These are phyloP conservation scores for Melanerpes aurifrons DNA, from an alignment of 2,113 vertebrate species.

Conservation along the genomic window DNA sequence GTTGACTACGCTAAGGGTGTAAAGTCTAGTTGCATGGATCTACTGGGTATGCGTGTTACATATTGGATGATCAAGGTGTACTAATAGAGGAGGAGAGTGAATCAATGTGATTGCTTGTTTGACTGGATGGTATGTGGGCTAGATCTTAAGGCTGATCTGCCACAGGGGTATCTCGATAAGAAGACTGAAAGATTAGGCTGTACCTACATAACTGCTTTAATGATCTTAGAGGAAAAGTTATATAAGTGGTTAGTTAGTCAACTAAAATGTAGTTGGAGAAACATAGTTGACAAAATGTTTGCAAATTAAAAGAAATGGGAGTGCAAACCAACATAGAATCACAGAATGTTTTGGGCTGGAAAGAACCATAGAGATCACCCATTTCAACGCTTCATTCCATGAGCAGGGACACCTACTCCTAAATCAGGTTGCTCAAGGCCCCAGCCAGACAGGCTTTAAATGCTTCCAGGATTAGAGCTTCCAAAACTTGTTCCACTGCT, in stretches of 20 bases:
- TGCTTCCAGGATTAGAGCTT: too few relatives aligned
- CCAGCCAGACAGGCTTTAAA: too few relatives aligned
- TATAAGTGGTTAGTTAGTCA: background rate
- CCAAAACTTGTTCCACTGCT: too few relatives aligned
- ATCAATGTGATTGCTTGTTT: background rate
- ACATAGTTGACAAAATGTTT: background rate
- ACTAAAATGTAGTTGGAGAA: background rate
- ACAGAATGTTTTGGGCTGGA: too few relatives aligned
- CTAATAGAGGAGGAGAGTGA: background rate
- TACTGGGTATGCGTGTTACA: background rate
- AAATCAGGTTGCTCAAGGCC: too few relatives aligned
- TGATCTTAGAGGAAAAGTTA: background rate
- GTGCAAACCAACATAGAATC: background rate
- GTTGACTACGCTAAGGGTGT: background rate
- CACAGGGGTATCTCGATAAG: background rate
- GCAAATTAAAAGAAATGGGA: background rate
- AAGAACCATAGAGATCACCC: too few relatives aligned
- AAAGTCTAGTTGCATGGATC: background rate
- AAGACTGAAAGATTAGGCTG: background rate
- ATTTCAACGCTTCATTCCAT: too few relatives aligned
- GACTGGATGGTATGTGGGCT: too few relatives aligned
- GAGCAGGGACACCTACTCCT: too few relatives aligned
- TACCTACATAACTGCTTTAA: background rate
- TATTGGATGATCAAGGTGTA: background rate
- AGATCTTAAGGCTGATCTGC: background rate